A percentile compares a stretch with the other conserved stretches of the same genome.
Evolutionary conservation across 2,888 invertebrate species (phyloP).

Genomic region (Xanthia icteritia): DNA sequence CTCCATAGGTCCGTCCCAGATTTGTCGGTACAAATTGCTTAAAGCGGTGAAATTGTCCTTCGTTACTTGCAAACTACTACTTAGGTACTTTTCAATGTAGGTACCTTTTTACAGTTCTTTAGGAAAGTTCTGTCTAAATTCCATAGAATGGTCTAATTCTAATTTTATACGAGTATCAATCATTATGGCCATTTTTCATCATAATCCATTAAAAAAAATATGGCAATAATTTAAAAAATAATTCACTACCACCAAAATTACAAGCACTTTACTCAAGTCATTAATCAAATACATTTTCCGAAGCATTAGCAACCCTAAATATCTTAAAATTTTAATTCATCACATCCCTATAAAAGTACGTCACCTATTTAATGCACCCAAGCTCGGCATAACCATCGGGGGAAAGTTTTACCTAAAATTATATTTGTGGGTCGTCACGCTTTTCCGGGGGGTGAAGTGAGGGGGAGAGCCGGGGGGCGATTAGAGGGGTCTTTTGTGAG

Average conservation of each 20-base stretch:
- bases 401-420: slow-evolving; percentile 90
- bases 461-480: slow-evolving; percentile 78
- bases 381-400: slow-evolving; percentile 84
- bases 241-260: slow-evolving; percentile 18
- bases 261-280: slow-evolving; percentile 26
- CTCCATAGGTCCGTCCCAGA: too few relatives aligned
- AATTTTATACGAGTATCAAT: neutral
- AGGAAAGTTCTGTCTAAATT: neutral
- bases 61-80: neutral
- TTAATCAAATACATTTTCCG: slow-evolving; percentile 56
- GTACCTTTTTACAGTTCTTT: neutral
- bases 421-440: slow-evolving; percentile 91
- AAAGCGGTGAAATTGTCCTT: neutral
- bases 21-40: neutral
- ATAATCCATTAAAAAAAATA: neutral
- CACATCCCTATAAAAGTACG: slow-evolving; percentile 67
- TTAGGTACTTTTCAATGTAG: neutral
- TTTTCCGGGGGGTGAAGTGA: slow-evolving; percentile 80
- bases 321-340: slow-evolving; percentile 67
- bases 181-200: neutral
- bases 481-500: slow-evolving; percentile 87
- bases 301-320: slow-evolving; percentile 56
- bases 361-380: slow-evolving; percentile 82
- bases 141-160: neutral
- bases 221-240: neutral